Evolutionary conservation across 2,888 invertebrate genomes (phyloP), one percentile per base, ranked within the genome.

Genomic region (Argyra leucocephala): DNA sequence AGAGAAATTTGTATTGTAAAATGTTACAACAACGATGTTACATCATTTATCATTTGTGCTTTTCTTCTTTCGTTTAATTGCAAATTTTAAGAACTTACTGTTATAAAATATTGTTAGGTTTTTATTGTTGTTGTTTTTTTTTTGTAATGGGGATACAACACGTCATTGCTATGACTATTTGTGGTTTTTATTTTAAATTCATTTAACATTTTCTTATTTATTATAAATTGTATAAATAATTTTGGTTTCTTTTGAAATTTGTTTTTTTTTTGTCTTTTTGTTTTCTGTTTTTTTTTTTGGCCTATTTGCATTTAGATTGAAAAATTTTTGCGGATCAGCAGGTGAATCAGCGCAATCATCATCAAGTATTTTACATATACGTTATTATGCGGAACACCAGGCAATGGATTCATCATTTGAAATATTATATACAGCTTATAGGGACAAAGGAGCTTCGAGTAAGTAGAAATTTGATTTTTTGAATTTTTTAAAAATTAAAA

Each of bases 281-380:
- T 22, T 60, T 36, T 66, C 37, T 18, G 6, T 67, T 36, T 48
- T 63, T 64, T 63, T 12, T 61, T 59, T 21, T 9, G 3, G 22
- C 15, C 15, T 21, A 21, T 61, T 36, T 61, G 31, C 10, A 26
- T 60, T 61, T 73, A 85, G 85, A 67, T 73, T 86, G 65, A 87
- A 85, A 70, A 86, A 87, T 76, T 93, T 91, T 78, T 94, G 94
- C 75, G 93, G 93, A 0, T 91, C 92, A 6, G 88, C 92, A 24
- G 91, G 93, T 0, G 93, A 93, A 71, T 81, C 88, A 2, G 85
- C 91, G 21, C 81, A 82, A 36, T 87, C 90, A 1, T 81, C 81
- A 7, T 82, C 84, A 3, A 88, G 89, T 75, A 80, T 86, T 18
- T 84, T 93, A 78, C 86, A 89, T 73, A 82, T 94, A 23, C 82